Conservation (phyloP, 1,140 invertebrate genomes). For the Procambarus clarkii region DNA sequence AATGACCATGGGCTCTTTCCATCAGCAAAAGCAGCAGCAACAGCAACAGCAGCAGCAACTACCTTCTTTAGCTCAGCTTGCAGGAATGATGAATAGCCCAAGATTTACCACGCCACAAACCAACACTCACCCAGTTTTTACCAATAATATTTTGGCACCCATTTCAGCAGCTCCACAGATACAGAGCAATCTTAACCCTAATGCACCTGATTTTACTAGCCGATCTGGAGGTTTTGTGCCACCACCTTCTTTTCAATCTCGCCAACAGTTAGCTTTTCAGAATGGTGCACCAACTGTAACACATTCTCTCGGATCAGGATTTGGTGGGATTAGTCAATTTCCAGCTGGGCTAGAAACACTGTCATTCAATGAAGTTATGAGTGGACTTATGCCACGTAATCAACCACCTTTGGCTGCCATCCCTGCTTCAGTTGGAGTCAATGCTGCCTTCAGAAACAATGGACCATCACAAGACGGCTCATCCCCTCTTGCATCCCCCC, state of each 20-base stretch:
- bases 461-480: slow-evolving; percentile 51
- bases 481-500: slow-evolving; percentile 59
- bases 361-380: slow-evolving; percentile 49
- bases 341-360: slow-evolving; percentile 55
- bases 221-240: slow-evolving; percentile 67
- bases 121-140: slow-evolving; percentile 71
- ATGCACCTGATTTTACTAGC: slow-evolving; percentile 72
- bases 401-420: slow-evolving; percentile 53
- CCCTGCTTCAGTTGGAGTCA: slow-evolving; percentile 56
- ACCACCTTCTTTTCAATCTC: slow-evolving; percentile 64
- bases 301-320: slow-evolving; percentile 61
- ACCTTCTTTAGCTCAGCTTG: slow-evolving; percentile 57
- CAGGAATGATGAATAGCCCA: slow-evolving; percentile 70
- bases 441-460: slow-evolving; percentile 44
- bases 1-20: slow-evolving; percentile 62
- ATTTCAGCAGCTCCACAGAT: slow-evolving; percentile 71
- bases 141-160: slow-evolving; percentile 70
- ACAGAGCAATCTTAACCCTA: slow-evolving; percentile 72
- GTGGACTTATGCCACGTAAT: slow-evolving; percentile 66
- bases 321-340: slow-evolving; percentile 61
- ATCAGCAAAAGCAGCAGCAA: slow-evolving; percentile 58
- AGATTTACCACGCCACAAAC: slow-evolving; percentile 72
- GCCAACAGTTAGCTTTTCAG: slow-evolving; percentile 69
- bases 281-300: slow-evolving; percentile 66
- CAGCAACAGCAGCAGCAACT: slow-evolving; percentile 67